A percentile compares a stretch with the other conserved stretches of the same genome.
Evolutionary conservation across 2,113 vertebrate species (phyloP).

Genomic region (Plotosus lineatus): DNA sequence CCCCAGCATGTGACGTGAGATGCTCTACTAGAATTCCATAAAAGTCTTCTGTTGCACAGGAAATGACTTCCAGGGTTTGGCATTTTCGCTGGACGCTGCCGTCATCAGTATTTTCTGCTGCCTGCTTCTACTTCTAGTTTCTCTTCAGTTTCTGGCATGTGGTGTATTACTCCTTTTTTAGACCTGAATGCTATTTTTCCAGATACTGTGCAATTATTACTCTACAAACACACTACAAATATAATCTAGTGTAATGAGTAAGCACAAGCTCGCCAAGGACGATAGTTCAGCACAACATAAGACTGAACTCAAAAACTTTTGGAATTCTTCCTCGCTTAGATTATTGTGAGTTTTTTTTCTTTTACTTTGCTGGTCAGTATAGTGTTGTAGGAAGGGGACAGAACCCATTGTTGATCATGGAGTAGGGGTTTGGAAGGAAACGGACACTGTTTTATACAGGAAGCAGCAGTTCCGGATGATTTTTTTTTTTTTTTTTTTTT

Average conservation of each 20-base stretch:
- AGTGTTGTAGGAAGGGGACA: slow-evolving; percentile 45
- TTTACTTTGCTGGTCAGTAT: neutral
- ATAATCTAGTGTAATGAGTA: slow-evolving; percentile 10
- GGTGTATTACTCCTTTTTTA: slow-evolving; percentile 42
- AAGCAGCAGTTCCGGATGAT: slow-evolving; percentile 69
- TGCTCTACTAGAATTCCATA: slow-evolving; percentile 73
- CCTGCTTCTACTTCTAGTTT: slow-evolving; percentile 45
- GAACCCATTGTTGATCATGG: slow-evolving; percentile 61
- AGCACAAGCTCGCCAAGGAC: neutral
- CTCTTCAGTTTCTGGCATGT: slow-evolving; percentile 18
- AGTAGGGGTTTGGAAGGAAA: slow-evolving; percentile 68
- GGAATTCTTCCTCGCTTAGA: neutral
- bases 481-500: slow-evolving; percentile 52
- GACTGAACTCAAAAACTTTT: neutral
- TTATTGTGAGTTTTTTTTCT: neutral
- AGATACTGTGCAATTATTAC: slow-evolving; percentile 7
- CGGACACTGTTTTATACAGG: slow-evolving; percentile 69
- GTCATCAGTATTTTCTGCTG: slow-evolving; percentile 66
- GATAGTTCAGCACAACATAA: neutral
- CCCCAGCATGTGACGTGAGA: slow-evolving; percentile 53
- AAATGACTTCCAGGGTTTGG: slow-evolving; percentile 79
- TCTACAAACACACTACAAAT: neutral
- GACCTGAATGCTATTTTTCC: slow-evolving; percentile 31
- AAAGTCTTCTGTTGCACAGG: slow-evolving; percentile 76
- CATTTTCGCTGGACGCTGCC: slow-evolving; percentile 69